A percentile compares a stretch with the other conserved stretches of the same genome.
phyloP scores from a whole-genome alignment of 2,888 invertebrate species.

The Caenorhabditis sp. region DNA sequence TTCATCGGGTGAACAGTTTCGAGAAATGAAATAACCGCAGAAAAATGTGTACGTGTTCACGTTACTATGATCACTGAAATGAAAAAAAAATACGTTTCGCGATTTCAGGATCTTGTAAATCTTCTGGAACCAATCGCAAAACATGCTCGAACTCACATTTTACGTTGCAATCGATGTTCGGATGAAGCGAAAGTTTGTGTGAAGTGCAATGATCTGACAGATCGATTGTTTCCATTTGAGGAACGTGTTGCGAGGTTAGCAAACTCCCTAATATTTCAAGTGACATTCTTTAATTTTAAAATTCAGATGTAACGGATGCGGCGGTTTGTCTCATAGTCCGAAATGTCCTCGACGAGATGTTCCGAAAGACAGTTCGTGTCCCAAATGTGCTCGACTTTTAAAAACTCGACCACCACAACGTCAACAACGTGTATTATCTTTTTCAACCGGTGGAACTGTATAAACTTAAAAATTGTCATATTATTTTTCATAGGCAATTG shows the following conservation, averaged over 20 bases:
- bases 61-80: too few relatives aligned
- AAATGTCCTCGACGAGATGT: conserved; percentile 43
- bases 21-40: too few relatives aligned
- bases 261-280: background rate
- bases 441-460: conserved; percentile 5
- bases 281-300: conserved; percentile 5
- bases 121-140: conserved; percentile 35
- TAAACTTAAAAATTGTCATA: conserved; percentile 2
- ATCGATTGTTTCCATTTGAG: conserved; percentile 61
- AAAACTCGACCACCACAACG: conserved; percentile 3
- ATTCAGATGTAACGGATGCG: conserved; percentile 57
- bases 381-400: conserved; percentile 27
- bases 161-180: conserved; percentile 44
- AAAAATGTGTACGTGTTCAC: too few relatives aligned
- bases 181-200: conserved; percentile 54
- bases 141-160: conserved; percentile 28
- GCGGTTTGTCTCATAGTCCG: conserved; percentile 49
- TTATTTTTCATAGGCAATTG: background rate
- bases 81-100: too few relatives aligned
- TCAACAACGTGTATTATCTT: conserved; percentile 4
- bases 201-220: conserved; percentile 50
- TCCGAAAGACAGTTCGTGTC: conserved; percentile 30
- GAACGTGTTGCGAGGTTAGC: conserved; percentile 19
- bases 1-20: too few relatives aligned
- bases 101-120: conserved; percentile 30